Conservation (phyloP, 1,140 invertebrate species). For the Littorina saxatilis region DNA sequence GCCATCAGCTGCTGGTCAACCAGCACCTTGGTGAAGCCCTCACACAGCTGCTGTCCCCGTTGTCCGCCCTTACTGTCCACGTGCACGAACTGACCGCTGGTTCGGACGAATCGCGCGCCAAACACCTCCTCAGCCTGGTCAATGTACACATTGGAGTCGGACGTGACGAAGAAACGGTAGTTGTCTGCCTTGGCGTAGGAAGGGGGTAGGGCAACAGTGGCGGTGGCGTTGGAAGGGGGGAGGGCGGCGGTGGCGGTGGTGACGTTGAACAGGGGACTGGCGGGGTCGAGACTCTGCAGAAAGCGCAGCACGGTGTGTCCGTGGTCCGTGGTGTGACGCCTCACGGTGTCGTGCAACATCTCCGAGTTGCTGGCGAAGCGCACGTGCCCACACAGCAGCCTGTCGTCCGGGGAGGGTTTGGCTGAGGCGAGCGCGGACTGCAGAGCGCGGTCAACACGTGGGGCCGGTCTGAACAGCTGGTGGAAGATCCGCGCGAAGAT, state of each 20-base stretch:
- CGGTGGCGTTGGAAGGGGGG: background rate
- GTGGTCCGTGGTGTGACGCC: background rate
- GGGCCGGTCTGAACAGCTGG: conserved; percentile 30
- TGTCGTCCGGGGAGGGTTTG: background rate
- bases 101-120: background rate
- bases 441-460: background rate
- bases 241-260: background rate
- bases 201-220: background rate
- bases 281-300: conserved; percentile 20
- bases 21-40: conserved; percentile 32
- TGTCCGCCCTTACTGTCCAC: conserved; percentile 23
- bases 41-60: conserved; percentile 7
- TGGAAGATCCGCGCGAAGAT: conserved; percentile 15
- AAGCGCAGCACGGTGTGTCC: conserved; percentile 42
- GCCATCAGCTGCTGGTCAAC: conserved; percentile 42
- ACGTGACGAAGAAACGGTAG: conserved; percentile 43
- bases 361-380: conserved; percentile 29
- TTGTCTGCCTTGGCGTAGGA: background rate
- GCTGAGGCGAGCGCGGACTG: conserved; percentile 12
- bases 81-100: conserved; percentile 29
- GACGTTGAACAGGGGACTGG: background rate
- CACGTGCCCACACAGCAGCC: conserved; percentile 46
- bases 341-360: conserved; percentile 1
- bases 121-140: conserved; percentile 24
- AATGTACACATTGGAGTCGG: conserved; percentile 40